phyloP scores from a whole-genome alignment of 2,113 vertebrate genomes.

The Oryzias melastigma region DNA sequence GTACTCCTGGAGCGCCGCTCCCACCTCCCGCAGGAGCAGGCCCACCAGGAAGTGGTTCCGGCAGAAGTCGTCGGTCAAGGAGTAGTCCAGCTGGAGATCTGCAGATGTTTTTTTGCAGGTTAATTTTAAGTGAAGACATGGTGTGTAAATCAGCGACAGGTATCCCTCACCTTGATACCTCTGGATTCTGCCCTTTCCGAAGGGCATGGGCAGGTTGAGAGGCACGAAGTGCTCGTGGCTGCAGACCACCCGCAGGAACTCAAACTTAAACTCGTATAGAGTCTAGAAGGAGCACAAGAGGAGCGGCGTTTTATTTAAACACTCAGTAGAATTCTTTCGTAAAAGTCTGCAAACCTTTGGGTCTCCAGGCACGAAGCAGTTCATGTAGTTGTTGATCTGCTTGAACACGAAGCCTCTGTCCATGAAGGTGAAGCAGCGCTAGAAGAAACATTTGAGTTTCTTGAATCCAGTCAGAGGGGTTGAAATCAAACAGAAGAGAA shows the following conservation, averaged over 20 bases:
- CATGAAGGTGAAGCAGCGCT: conserved; percentile 98
- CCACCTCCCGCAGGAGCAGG: conserved; percentile 90
- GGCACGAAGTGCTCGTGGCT: conserved; percentile 96
- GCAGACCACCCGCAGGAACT: conserved; percentile 94
- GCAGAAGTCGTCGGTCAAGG: conserved; percentile 96
- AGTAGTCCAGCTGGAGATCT: conserved; percentile 96
- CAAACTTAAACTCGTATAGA: conserved; percentile 97
- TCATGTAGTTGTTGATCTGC: conserved; percentile 97
- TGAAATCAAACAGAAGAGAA: too few species aligned
- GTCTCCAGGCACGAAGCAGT: conserved; percentile 93
- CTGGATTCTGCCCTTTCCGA: conserved; percentile 93
- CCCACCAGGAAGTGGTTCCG: conserved; percentile 96
- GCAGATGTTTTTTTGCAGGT: not conserved
- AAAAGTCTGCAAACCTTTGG: conserved; percentile 82
- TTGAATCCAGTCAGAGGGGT: too few species aligned
- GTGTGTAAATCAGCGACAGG: not conserved
- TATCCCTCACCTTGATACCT: conserved; percentile 91
- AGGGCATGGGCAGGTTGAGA: conserved; percentile 95
- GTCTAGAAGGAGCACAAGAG: conserved; percentile 75
- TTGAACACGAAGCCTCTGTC: conserved; percentile 97
- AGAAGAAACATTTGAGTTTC: not conserved
- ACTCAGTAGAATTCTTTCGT: not conserved
- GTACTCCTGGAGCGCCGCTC: conserved; percentile 90
- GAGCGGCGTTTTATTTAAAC: not conserved
- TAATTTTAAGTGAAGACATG: not conserved